These are phyloP conservation scores for Thysanoteuthis rhombus DNA, from an alignment of 2,888 invertebrate species.

Conservation along the genomic window DNA sequence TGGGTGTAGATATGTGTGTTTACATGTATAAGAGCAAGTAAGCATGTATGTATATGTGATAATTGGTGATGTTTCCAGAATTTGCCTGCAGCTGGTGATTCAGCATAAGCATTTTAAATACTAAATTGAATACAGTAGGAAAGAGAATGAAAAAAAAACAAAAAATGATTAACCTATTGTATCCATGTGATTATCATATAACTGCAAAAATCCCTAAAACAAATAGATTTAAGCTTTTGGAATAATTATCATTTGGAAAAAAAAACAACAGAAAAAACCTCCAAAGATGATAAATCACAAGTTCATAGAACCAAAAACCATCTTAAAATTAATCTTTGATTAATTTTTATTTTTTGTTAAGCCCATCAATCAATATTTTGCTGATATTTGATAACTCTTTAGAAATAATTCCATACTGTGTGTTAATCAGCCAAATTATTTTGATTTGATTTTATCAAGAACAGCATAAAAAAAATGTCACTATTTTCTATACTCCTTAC, in stretches of 20 bases:
- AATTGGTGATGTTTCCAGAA: background rate
- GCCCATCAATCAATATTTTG: too few species aligned
- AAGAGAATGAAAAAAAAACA: background rate
- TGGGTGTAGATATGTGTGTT: background rate
- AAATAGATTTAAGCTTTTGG: background rate
- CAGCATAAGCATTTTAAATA: background rate
- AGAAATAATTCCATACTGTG: too few species aligned
- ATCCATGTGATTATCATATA: background rate
- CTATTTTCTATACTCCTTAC: too few species aligned
- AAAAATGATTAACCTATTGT: background rate
- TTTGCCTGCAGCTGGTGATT: background rate
- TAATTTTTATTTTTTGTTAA: too few species aligned
- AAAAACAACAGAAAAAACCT: background rate
- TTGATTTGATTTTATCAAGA: too few species aligned
- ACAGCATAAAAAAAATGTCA: too few species aligned
- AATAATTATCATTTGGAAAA: background rate
- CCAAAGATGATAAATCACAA: background rate
- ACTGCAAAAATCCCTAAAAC: background rate
- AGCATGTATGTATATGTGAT: background rate
- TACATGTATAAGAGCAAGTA: background rate
- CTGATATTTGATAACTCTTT: too few species aligned
- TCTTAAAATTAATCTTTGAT: too few species aligned
- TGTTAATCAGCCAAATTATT: too few species aligned
- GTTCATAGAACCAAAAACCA: background rate
- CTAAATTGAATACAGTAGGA: background rate